Evolutionary conservation across 1,140 invertebrate species (phyloP), one percentile per base, ranked within the genome.

Genomic region (Solenopsis invicta): DNA sequence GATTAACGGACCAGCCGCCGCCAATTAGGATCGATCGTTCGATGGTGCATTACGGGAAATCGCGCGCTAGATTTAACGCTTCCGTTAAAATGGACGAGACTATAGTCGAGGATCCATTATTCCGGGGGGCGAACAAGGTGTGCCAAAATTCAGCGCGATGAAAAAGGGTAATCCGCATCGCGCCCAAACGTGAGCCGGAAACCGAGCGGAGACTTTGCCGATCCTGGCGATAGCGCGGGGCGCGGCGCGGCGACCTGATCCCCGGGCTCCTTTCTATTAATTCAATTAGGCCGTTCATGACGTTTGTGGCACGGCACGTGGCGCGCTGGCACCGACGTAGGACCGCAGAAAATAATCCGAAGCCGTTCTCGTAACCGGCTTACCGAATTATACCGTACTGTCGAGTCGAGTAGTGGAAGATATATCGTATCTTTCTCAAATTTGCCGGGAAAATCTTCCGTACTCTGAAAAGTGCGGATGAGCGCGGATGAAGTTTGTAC

Each of bases 221-320:
- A 62, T 45, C 56, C 48, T 24, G 64, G 5, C 80, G 61, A 75
- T 84, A 16, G n/a, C 34, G 21, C 41, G 0, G 1, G 29, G 29
- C 2, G 29, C 29, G 29, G 29, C 29, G 29, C 29, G 29, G 29
- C 67, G n/a, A 52, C 24, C 18, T 72, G 41, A 61, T 75, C 67
- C 21, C 45, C 13, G 4, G 18, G 24, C 21, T 59, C 16, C 61
- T 75, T 76, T 18, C 59, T 85, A 90, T 90, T 85, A 78, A 80
- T 85, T 87, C 88, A 74, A 87, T 90, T 87, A 89, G 50, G 62
- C 21, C 21, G 5, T 56, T 56, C 34, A 29, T n/a, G 8, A 59
- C 74, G n/a, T 34, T 81, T 16, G 34, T 24, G 54, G 59, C 21
- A 41, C 21, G 45, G 56, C 37, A 69, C 45, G 34, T 54, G 77